Conservation (phyloP, 92 coral and sea anemone genomes). For the Diadumene lineata region DNA sequence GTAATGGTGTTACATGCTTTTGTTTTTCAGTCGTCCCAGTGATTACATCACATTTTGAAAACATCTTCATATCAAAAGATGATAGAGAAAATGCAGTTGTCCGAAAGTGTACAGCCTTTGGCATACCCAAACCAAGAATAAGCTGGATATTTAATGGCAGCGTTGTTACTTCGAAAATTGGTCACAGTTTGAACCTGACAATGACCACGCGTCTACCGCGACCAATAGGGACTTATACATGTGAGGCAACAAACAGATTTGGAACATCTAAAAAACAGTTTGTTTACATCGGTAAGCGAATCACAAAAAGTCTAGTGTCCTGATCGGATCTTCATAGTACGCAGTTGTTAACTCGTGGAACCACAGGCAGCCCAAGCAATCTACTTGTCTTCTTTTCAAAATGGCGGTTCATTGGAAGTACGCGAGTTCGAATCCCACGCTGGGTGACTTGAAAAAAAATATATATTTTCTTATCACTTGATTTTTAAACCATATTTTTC, state of each 20-base stretch:
- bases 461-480: too few relatives aligned
- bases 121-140: slow-evolving; percentile 4
- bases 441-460: too few relatives aligned
- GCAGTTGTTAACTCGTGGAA: too few relatives aligned
- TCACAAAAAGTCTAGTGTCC: too few relatives aligned
- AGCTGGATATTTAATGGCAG: slow-evolving; percentile 3
- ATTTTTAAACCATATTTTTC: too few relatives aligned
- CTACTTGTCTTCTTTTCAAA: too few relatives aligned
- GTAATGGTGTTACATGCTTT: too few relatives aligned
- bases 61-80: not conserved
- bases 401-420: too few relatives aligned
- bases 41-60: not conserved
- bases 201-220: not conserved
- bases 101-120: not conserved
- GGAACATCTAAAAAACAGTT: not conserved
- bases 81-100: not conserved
- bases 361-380: too few relatives aligned
- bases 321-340: too few relatives aligned
- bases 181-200: slow-evolving; percentile 1
- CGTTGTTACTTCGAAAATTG: not conserved
- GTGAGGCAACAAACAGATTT: slow-evolving; percentile 14
- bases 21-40: not conserved
- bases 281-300: too few relatives aligned
- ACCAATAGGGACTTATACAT: slow-evolving; percentile 3
- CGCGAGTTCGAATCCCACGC: too few relatives aligned